These are phyloP conservation scores for Microtus pennsylvanicus DNA, from an alignment of 2,113 vertebrate species.

Conservation along the genomic window DNA sequence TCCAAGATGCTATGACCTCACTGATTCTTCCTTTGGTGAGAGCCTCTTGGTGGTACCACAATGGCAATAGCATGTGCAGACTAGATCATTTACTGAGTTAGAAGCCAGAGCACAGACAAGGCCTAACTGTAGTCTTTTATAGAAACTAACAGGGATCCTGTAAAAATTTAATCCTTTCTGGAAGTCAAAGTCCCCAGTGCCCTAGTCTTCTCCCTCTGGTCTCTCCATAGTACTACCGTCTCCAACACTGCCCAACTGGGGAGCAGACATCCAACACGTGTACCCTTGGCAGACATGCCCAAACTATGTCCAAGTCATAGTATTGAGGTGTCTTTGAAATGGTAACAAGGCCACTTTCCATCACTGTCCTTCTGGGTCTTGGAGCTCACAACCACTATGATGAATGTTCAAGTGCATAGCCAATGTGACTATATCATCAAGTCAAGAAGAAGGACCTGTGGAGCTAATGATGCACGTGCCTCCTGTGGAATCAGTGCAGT, in stretches of 20 bases:
- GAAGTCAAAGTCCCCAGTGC: neutral
- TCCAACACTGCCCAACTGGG: neutral
- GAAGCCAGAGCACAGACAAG: neutral
- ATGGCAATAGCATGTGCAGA: neutral
- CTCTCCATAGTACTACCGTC: neutral
- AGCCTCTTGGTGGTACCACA: neutral
- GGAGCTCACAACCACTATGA: neutral
- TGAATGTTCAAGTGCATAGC: neutral
- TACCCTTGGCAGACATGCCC: neutral
- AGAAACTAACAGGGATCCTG: neutral
- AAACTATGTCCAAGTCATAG: neutral
- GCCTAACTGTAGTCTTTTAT: neutral
- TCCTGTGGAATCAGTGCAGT: neutral
- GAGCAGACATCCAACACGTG: neutral
- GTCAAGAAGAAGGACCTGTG: neutral
- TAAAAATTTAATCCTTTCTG: neutral
- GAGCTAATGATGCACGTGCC: neutral
- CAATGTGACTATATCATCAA: neutral
- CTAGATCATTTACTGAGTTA: neutral
- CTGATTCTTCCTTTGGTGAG: neutral
- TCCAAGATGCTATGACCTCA: neutral
- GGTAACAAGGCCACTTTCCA: neutral
- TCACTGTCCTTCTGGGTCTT: neutral
- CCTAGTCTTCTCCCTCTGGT: neutral
- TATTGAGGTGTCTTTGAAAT: neutral